A percentile compares a stretch with the other conserved stretches of the same genome.
Conservation (phyloP, 2,888 invertebrate genomes). For the Crossocerus cetratus region DNA sequence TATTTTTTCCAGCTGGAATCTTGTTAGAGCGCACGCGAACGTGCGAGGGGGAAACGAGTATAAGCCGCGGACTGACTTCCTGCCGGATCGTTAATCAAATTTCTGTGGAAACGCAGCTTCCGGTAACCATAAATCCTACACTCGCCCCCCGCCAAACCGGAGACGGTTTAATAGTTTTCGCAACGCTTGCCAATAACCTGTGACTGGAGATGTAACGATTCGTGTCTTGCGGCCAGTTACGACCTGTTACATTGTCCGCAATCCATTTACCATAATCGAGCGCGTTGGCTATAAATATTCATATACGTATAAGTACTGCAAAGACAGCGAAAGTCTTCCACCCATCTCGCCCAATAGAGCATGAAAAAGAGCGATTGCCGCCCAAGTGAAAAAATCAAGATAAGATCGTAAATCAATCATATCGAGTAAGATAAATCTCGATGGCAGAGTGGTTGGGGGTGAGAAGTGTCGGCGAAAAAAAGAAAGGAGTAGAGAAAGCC, state of each 20-base stretch:
- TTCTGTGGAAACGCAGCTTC: slow-evolving; percentile 17
- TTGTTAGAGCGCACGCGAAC: neutral
- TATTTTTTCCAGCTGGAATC: neutral
- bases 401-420: neutral
- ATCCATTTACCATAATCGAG: too few relatives aligned
- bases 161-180: slow-evolving; percentile 5
- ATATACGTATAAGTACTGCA: too few relatives aligned
- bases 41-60: neutral
- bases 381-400: too few relatives aligned
- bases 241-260: too few relatives aligned
- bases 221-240: too few relatives aligned
- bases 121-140: slow-evolving; percentile 24
- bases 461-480: neutral
- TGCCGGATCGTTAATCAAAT: slow-evolving; percentile 32
- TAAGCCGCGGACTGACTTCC: slow-evolving; percentile 10
- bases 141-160: neutral
- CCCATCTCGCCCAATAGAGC: too few relatives aligned
- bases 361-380: too few relatives aligned
- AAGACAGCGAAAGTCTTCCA: too few relatives aligned
- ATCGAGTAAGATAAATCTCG: neutral
- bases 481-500: neutral
- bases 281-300: too few relatives aligned
- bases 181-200: neutral
- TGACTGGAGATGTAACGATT: too few relatives aligned
- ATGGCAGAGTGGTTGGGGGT: neutral